phyloP scores from a whole-genome alignment of 1,140 invertebrate genomes.

The Heliothis virescens region DNA sequence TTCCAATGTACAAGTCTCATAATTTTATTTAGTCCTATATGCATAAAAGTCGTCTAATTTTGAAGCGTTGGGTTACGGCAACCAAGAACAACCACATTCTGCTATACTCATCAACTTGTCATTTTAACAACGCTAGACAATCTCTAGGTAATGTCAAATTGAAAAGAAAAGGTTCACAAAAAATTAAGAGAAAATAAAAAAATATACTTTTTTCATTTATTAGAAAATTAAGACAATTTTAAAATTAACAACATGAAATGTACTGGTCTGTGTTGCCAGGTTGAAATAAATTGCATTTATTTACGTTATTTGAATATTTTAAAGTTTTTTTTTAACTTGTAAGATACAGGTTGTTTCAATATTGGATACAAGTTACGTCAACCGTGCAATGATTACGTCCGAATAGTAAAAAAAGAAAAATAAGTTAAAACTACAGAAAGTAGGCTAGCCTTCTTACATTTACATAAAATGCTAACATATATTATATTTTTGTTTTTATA shows the following conservation, averaged over 20 bases:
- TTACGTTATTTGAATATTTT: neutral
- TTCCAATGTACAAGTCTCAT: constrained; percentile 8
- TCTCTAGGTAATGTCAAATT: constrained; percentile 85
- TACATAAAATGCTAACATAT: constrained; percentile 76
- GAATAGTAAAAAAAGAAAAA: constrained; percentile 58
- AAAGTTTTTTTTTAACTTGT: neutral
- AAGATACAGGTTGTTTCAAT: neutral
- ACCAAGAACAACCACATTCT: neutral
- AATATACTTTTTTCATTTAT: constrained; percentile 32
- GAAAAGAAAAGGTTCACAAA: constrained; percentile 54
- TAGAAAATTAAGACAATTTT: constrained; percentile 30
- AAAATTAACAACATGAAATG: constrained; percentile 48
- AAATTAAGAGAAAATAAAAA: constrained; percentile 26
- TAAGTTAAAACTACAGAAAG: constrained; percentile 71
- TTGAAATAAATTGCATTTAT: constrained; percentile 10
- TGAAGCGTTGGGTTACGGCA: neutral
- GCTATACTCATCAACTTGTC: constrained; percentile 73
- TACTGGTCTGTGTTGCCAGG: neutral
- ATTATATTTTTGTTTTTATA: constrained; percentile 74
- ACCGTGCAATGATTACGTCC: constrained; percentile 37
- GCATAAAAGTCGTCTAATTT: neutral
- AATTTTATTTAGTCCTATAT: neutral
- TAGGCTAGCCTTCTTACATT: constrained; percentile 75
- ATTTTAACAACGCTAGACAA: constrained; percentile 83
- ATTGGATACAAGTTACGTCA: constrained; percentile 45